A percentile compares a stretch with the other conserved stretches of the same genome.
These are phyloP conservation scores for Hydrotaea cyrtoneurina DNA, from an alignment of 2,888 invertebrate species.

Conservation along the genomic window DNA sequence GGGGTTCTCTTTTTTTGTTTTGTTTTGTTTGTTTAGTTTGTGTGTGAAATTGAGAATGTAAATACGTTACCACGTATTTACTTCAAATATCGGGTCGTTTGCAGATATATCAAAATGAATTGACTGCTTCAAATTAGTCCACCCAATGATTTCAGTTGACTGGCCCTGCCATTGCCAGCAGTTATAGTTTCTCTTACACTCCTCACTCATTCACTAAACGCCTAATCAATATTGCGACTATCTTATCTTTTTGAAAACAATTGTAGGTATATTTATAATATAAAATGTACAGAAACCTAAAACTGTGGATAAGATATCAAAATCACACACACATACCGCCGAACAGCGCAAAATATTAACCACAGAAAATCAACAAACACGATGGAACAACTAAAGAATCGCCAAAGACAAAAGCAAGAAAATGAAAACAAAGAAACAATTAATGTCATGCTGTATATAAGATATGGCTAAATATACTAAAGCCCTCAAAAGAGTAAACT, in stretches of 20 bases:
- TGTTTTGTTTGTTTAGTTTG: not conserved
- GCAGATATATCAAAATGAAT: not conserved
- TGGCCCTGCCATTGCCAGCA: not conserved
- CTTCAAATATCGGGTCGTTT: too few relatives aligned
- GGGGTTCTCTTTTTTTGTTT: too few relatives aligned
- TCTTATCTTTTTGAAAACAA: constrained; percentile 54
- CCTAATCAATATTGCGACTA: constrained; percentile 55
- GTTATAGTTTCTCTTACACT: not conserved
- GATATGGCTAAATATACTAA: too few relatives aligned
- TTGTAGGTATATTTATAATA: constrained; percentile 18
- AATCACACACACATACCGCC: not conserved
- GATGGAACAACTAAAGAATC: not conserved
- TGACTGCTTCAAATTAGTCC: too few relatives aligned
- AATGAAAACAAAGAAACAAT: not conserved
- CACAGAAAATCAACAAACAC: constrained; percentile 4
- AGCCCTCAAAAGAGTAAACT: too few relatives aligned
- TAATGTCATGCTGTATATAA: not conserved
- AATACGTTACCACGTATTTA: not conserved
- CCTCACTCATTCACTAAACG: not conserved
- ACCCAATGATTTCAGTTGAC: not conserved
- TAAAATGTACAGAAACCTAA: constrained; percentile 36
- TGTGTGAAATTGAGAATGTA: not conserved
- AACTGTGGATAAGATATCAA: constrained; percentile 57
- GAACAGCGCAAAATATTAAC: constrained; percentile 44
- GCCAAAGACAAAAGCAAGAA: not conserved